Conservation (phyloP, 2,113 vertebrate genomes). For the Platysteira castanea region DNA sequence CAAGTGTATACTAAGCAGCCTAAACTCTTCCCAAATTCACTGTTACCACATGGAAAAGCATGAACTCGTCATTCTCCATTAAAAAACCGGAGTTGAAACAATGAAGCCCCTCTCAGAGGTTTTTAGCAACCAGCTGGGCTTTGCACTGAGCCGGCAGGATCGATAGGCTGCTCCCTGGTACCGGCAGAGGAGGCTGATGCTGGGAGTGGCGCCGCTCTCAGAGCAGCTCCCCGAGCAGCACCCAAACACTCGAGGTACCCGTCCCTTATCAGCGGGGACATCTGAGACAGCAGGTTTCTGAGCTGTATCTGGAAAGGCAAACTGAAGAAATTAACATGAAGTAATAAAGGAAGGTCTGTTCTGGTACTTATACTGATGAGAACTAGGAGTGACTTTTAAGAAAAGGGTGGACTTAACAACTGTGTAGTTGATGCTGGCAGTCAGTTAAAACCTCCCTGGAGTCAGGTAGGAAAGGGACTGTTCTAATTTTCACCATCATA, state of each 20-base stretch:
- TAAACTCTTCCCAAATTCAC: not conserved
- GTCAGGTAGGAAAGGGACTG: not conserved
- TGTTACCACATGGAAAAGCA: not conserved
- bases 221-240: not conserved
- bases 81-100: not conserved
- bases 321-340: not conserved
- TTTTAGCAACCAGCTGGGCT: not conserved
- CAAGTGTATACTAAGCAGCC: not conserved
- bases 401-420: not conserved
- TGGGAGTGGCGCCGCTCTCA: not conserved
- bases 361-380: not conserved
- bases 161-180: constrained; percentile 9
- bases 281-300: not conserved
- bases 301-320: not conserved
- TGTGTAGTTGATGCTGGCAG: not conserved
- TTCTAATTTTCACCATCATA: not conserved
- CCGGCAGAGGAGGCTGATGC: constrained; percentile 3
- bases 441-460: not conserved
- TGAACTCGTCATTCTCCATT: not conserved
- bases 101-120: not conserved
- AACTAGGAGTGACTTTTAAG: not conserved
- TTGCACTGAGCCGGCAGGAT: not conserved
- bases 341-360: not conserved
- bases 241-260: not conserved
- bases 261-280: not conserved